Base-by-base conservation (phyloP, 2,888 invertebrate species). In the Synanthedon andrenaeformis region DNA sequence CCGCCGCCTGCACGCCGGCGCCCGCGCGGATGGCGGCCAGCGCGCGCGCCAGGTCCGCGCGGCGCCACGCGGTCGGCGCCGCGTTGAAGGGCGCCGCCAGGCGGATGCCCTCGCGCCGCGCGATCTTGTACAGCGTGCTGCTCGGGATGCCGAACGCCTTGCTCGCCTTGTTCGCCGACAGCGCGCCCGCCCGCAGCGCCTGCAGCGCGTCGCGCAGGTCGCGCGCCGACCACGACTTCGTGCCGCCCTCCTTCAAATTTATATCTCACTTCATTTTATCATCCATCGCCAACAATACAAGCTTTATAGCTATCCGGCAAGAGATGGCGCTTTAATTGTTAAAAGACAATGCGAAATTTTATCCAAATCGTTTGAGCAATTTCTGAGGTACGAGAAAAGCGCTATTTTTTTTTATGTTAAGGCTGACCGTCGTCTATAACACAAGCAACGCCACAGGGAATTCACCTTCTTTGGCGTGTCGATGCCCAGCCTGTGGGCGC, bases 81-180 rank as follows among this genome's bases (percentile, higher is more conserved):
- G 96, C 95, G 88, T 96, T 96, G 83, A 96, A 96, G 4, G 96
- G 96, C 56, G 95, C 95, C 51, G 96, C 94, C 70, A 96, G 84
- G 53, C 95, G 91, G 75, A 96, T 96, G 62, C 96, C 96, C 81
- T 96, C 96, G 66, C 95, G 91, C 59, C 96, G 91, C 41, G 96
- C 96, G 68, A 96, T 96, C 89, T 96, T 96, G 88, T 96, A 96
- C 69, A 96, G 82, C 14, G 96, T 96, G 79, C 95, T 96, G 78
- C 95, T 95, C 49, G 96, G 96, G 75, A 96, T 96, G 49, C 95
- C 91, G 91, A 63, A 12, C 4, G 95, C 95, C 80, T 96, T 96
- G 69, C 96, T 96, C 54, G 96, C 96, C 83, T 96, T 96, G 74
- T 96, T 96, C 19, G 96, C 96, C 12, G 96, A 96, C 69, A 96